phyloP scores from a whole-genome alignment of 2,797 vertebrate genomes.

The Gadopsis marmoratus region DNA sequence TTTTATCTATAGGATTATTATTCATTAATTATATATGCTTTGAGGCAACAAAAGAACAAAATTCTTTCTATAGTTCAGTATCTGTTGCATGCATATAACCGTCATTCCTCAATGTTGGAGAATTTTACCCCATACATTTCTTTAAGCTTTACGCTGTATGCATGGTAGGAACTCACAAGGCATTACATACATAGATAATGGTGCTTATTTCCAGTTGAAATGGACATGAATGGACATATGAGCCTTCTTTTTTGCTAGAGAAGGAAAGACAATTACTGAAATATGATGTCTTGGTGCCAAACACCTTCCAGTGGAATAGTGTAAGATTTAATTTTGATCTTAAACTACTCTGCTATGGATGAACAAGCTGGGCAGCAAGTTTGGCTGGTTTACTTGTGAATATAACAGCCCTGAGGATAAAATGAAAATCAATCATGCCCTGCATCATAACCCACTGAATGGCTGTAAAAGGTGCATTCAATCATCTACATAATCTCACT shows the following conservation, averaged over 20 bases:
- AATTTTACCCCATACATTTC: constrained; percentile 22
- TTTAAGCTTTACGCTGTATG: constrained; percentile 32
- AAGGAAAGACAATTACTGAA: constrained; percentile 9
- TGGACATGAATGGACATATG: constrained; percentile 4
- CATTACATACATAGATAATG: background rate
- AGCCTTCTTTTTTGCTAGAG: background rate
- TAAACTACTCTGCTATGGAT: background rate
- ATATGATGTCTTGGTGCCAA: constrained; percentile 4
- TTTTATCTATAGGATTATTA: constrained; percentile 50
- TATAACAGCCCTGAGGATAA: background rate
- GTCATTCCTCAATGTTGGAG: constrained; percentile 42
- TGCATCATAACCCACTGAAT: background rate
- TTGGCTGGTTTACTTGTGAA: background rate
- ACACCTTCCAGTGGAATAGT: constrained; percentile 12
- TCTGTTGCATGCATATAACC: constrained; percentile 74
- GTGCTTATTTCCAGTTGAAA: constrained; percentile 3
- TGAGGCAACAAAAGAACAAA: constrained; percentile 50
- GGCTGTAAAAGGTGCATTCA: constrained; percentile 3
- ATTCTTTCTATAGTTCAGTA: constrained; percentile 56
- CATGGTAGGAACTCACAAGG: constrained; percentile 13
- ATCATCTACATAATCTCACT: constrained; percentile 28
- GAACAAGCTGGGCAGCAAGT: constrained; percentile 2
- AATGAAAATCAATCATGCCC: background rate
- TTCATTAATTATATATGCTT: constrained; percentile 58
- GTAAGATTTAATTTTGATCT: background rate